Evolutionary conservation across 92 coral and sea anemone genomes (phyloP), one percentile per base, ranked within the genome.

Genomic region (Pocillopora grandis): DNA sequence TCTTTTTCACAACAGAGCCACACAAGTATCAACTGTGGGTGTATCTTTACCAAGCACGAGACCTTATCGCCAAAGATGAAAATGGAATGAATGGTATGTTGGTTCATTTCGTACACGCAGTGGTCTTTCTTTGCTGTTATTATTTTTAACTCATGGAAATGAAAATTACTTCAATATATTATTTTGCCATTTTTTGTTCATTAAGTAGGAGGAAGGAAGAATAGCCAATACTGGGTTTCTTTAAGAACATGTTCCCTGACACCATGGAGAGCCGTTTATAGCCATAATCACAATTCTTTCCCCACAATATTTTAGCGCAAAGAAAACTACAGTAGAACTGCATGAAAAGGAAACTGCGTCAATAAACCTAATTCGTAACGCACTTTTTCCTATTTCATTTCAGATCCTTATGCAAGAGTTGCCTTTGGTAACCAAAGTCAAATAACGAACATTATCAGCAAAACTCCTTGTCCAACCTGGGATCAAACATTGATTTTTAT

Each of bases 381-480:
- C 19, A 27, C 72, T 13, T 58, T 33, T 20, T 35, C 18, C 8
- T 18, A 20, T 31, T 35, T 49, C 72, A 17, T 68, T 64, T 55
- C 85, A 97, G 99, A 97, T 81, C 98, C 99, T 21, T 94, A 92
- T 70, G 99, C 93, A 9, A 90, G 98, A 14, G 92, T 97, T 65
- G 94, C 91, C 12, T 97, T 97, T 78, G 95, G 93, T 58, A 88
- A 89, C 70, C 92, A 92, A 85, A 90, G 98, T 78, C 99, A 91
- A 65, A 84, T 95, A 42, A 92, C 95, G 2, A 75, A 94, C 86
- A 85, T 87, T 12, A 75, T 87, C 56, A 79, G 78, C 81, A 84
- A 94, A 80, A 94, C 97, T 18, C 86, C 95, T 73, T 97, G 99
- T 75, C 98, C 99, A 36, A 97, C 98, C 18, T 97, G 99, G 99